A percentile compares a stretch with the other conserved stretches of the same genome.
These are phyloP conservation scores for Thera obeliscata DNA, from an alignment of 2,888 invertebrate species.

Conservation along the genomic window DNA sequence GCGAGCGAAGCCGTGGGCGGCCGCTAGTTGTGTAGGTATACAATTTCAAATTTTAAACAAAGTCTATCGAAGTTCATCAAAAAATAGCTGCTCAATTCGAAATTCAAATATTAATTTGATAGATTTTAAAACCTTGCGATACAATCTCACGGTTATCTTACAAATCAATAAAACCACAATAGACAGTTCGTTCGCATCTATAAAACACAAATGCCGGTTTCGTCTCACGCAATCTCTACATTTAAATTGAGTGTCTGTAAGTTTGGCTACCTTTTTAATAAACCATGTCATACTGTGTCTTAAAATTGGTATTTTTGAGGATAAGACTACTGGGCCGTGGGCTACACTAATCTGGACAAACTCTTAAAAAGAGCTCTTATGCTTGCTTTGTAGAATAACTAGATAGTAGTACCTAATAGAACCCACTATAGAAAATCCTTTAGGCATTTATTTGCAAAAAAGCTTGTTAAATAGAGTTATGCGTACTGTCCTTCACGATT, in stretches of 20 bases:
- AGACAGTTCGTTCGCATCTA: conserved; percentile 38
- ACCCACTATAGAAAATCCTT: too few species aligned
- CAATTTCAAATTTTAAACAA: too few species aligned
- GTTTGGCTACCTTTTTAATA: background rate
- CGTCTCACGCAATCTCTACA: conserved; percentile 33
- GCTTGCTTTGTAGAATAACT: too few species aligned
- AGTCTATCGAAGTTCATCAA: background rate
- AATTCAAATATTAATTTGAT: background rate
- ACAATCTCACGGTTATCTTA: conserved; percentile 34
- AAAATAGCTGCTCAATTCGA: background rate
- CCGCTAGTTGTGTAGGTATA: too few species aligned
- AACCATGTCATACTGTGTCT: background rate
- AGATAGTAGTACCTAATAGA: too few species aligned
- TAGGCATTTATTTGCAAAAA: too few species aligned
- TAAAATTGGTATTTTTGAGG: background rate
- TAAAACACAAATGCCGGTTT: conserved; percentile 38
- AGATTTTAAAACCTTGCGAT: conserved; percentile 2
- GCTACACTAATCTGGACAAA: too few species aligned
- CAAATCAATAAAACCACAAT: conserved; percentile 41
- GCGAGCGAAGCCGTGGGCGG: too few species aligned
- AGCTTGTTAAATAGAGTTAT: too few species aligned
- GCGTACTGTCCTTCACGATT: too few species aligned
- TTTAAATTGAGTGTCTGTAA: conserved; percentile 3
- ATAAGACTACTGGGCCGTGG: too few species aligned
- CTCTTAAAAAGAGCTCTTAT: too few species aligned